These are phyloP conservation scores for Cosmorhoe ocellata DNA, from an alignment of 2,888 invertebrate species.

Conservation along the genomic window DNA sequence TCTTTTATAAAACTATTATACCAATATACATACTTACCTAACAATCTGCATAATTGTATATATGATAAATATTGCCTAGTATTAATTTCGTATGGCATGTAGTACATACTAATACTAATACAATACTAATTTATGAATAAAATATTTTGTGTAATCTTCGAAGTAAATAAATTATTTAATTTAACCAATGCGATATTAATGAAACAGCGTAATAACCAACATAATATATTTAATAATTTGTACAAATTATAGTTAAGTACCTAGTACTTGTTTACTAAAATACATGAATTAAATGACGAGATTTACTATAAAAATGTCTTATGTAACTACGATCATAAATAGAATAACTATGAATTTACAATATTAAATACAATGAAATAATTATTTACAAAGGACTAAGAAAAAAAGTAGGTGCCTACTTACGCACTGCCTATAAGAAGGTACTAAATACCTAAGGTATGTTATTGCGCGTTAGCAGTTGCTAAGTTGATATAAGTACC, in stretches of 20 bases:
- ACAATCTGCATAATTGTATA: not conserved
- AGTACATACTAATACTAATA: not conserved
- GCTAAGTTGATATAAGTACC: too few relatives aligned
- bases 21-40: too few relatives aligned
- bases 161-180: too few relatives aligned
- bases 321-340: conserved; percentile 33
- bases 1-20: too few relatives aligned
- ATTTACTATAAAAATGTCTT: conserved; percentile 37
- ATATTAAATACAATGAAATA: conserved; percentile 19
- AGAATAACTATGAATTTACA: conserved; percentile 33
- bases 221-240: conserved; percentile 76
- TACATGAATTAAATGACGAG: conserved; percentile 57
- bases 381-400: conserved; percentile 30
- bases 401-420: not conserved
- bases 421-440: not conserved
- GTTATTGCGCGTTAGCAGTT: too few relatives aligned
- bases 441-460: too few relatives aligned
- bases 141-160: too few relatives aligned
- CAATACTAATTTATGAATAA: not conserved
- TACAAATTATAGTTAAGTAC: conserved; percentile 70
- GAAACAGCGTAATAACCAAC: conserved; percentile 61
- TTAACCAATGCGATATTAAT: conserved; percentile 11
- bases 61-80: conserved; percentile 1
- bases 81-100: conserved; percentile 7
- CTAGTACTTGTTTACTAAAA: conserved; percentile 61